phyloP scores from a whole-genome alignment of 2,113 vertebrate species.

The Ceyx cyanopectus region DNA sequence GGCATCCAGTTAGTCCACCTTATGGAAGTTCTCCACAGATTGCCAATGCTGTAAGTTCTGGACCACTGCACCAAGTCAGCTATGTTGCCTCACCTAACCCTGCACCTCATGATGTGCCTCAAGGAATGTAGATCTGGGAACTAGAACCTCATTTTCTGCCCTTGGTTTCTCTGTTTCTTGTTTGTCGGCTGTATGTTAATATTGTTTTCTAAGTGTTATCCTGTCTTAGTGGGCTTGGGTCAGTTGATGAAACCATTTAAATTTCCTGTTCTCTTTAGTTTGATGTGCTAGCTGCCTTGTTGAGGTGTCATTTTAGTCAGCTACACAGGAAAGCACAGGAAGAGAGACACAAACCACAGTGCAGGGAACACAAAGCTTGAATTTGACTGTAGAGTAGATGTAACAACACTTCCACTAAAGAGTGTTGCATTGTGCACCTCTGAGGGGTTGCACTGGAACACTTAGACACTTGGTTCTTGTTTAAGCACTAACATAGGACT shows the following conservation, averaged over 20 bases:
- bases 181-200: neutral
- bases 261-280: conserved; percentile 15
- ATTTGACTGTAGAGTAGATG: neutral
- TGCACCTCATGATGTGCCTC: conserved; percentile 82
- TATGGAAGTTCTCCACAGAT: conserved; percentile 63
- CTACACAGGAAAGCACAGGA: neutral
- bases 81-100: conserved; percentile 82
- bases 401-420: neutral
- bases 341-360: neutral
- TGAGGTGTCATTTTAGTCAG: neutral
- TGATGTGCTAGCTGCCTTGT: conserved; percentile 25
- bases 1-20: conserved; percentile 77
- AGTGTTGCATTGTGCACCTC: neutral
- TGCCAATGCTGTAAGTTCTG: conserved; percentile 74
- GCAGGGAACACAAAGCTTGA: neutral
- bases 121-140: conserved; percentile 75
- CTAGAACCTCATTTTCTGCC: neutral
- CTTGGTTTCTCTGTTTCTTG: neutral
- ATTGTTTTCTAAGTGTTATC: neutral
- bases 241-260: neutral
- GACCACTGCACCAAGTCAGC: conserved; percentile 74
- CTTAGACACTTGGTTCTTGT: neutral
- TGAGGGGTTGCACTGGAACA: neutral
- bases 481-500: neutral
- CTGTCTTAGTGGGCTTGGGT: neutral